Evolutionary conservation across 2,113 vertebrate genomes (phyloP).

Genomic region (Lycocorax pyrrhopterus): DNA sequence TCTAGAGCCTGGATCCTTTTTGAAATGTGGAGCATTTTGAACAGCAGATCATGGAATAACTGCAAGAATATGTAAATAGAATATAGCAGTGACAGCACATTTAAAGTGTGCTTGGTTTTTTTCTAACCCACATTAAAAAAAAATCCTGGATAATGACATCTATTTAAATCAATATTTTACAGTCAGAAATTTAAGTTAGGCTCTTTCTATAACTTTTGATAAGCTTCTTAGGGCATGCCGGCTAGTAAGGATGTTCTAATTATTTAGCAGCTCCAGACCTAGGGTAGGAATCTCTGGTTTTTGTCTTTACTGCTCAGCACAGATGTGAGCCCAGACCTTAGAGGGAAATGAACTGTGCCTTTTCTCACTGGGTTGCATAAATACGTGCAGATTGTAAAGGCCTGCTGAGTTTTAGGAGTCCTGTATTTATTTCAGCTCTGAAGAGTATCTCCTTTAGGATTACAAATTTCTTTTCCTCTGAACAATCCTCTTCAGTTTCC

Average conservation of each 20-base stretch:
- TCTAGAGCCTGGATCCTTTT: neutral
- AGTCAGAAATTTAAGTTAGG: neutral
- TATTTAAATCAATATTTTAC: neutral
- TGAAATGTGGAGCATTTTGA: neutral
- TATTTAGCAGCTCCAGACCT: neutral
- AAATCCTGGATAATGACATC: neutral
- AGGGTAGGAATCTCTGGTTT: neutral
- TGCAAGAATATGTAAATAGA: neutral
- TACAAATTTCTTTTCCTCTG: neutral
- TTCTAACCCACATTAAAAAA: neutral
- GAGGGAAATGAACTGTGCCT: neutral
- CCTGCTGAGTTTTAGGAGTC: neutral
- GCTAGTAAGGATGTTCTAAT: neutral
- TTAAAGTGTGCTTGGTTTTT: neutral
- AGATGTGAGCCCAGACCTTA: neutral
- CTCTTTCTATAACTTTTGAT: neutral
- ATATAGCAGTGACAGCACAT: neutral
- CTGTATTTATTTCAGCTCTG: neutral
- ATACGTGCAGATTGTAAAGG: neutral
- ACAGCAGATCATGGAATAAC: neutral
- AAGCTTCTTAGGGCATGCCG: neutral
- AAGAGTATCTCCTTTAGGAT: neutral
- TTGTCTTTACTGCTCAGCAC: neutral
- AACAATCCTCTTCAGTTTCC: neutral
- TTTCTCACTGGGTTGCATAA: neutral